Percentiles rank a stretch among this genome's conserved stretches.
These are phyloP conservation scores for Tolypeutes matacus DNA, from an alignment of 2,797 vertebrate genomes.

Conservation along the genomic window DNA sequence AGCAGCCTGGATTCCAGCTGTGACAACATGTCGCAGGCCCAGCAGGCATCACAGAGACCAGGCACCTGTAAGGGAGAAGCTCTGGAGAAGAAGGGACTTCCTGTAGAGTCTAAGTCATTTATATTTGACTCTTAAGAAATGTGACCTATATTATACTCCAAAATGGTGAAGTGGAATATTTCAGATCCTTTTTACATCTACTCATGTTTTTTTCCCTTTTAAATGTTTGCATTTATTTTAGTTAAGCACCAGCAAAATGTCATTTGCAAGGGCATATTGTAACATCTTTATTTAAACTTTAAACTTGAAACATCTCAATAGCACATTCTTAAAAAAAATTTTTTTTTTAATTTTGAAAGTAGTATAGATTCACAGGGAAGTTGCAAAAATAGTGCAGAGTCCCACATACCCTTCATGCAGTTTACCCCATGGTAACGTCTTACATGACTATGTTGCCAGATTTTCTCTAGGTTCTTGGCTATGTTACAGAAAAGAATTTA, in stretches of 20 bases:
- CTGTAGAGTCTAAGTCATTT: not conserved
- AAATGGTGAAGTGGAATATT: constrained; percentile 2
- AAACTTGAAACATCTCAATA: too few species aligned
- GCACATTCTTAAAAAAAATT: not conserved
- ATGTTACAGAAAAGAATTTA: too few species aligned
- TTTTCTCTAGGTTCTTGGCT: too few species aligned
- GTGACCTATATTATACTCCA: not conserved
- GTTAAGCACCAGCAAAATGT: constrained; percentile 34
- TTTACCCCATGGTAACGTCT: not conserved
- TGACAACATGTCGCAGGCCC: not conserved
- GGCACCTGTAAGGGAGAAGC: not conserved
- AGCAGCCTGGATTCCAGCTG: not conserved
- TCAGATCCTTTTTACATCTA: not conserved
- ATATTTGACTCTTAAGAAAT: not conserved
- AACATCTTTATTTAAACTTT: too few species aligned
- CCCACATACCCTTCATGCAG: not conserved
- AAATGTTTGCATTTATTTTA: constrained; percentile 46
- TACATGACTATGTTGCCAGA: not conserved
- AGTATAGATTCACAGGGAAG: constrained; percentile 29
- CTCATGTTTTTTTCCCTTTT: not conserved
- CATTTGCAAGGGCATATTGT: constrained; percentile 11
- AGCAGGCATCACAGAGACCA: not conserved
- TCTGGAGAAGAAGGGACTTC: not conserved
- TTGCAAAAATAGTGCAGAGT: constrained; percentile 42
- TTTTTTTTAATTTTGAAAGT: constrained; percentile 39